Percentiles rank a stretch among this genome's conserved stretches.
Conservation (phyloP, 2,797 vertebrate genomes). For the Gymnothorax javanicus region DNA sequence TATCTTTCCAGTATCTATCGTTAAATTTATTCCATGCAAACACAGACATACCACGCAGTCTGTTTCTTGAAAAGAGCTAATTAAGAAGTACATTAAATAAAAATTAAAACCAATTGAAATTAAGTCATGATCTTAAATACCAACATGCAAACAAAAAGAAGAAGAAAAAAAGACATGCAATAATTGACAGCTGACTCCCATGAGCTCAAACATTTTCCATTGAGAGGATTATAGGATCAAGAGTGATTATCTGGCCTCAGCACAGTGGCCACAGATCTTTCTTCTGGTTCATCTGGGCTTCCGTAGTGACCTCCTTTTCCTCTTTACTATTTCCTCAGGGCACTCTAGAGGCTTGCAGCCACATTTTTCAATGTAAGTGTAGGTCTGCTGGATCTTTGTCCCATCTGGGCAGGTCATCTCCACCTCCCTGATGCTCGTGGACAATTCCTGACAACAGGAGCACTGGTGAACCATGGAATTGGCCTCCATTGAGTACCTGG, state of each 20-base stretch:
- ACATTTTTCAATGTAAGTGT: slow-evolving; percentile 72
- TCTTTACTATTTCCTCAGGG: not conserved
- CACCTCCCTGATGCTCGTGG: slow-evolving; percentile 62
- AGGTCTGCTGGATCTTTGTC: slow-evolving; percentile 61
- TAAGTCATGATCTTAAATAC: not conserved
- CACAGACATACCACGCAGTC: not conserved
- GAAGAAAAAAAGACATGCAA: too few relatives aligned
- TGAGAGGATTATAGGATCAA: not conserved
- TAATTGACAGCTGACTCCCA: too few relatives aligned
- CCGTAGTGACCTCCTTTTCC: not conserved
- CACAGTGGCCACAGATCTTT: not conserved
- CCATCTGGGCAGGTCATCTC: slow-evolving; percentile 72
- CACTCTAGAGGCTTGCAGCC: slow-evolving; percentile 63
- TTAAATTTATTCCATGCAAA: not conserved
- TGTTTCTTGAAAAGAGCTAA: not conserved
- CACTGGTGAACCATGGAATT: slow-evolving; percentile 74
- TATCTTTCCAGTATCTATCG: not conserved
- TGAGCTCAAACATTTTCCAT: not conserved
- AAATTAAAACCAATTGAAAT: not conserved
- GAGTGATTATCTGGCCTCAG: not conserved
- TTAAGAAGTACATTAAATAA: not conserved
- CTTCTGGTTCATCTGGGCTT: not conserved
- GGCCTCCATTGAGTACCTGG: slow-evolving; percentile 78
- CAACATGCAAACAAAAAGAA: slow-evolving; percentile 1
- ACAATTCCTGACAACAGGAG: not conserved